A percentile compares a stretch with the other conserved stretches of the same genome.
Conservation (phyloP, 2,113 vertebrate species). For the Hippocampus guttulatus region DNA sequence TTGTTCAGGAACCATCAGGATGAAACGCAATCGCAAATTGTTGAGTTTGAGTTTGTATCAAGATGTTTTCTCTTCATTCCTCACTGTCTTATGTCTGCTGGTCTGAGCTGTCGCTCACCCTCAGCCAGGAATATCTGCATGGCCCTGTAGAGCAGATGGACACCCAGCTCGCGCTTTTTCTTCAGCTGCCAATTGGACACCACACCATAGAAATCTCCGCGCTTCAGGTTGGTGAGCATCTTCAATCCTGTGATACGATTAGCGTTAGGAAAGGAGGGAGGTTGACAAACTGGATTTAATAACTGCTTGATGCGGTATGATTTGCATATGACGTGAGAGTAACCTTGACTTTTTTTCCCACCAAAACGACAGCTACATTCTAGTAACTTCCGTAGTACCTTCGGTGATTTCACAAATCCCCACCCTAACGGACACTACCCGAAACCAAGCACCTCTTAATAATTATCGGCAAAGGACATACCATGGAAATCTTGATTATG, state of each 20-base stretch:
- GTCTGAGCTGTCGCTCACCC: conserved; percentile 83
- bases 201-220: conserved; percentile 81
- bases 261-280: not conserved
- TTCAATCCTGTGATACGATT: conserved; percentile 71
- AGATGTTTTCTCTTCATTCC: not conserved
- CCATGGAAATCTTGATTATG: not conserved
- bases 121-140: conserved; percentile 88
- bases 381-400: not conserved
- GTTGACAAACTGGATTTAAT: not conserved
- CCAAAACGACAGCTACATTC: not conserved
- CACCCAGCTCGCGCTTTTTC: conserved; percentile 74
- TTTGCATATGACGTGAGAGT: not conserved
- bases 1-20: not conserved
- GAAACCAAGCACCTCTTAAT: not conserved
- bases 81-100: conserved; percentile 75
- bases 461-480: not conserved
- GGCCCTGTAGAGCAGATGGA: conserved; percentile 78
- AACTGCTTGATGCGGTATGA: not conserved
- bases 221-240: conserved; percentile 85
- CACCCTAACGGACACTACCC: not conserved
- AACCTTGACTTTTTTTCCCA: not conserved
- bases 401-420: not conserved
- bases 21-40: not conserved
- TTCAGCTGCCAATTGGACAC: conserved; percentile 73
- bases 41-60: not conserved